These are phyloP conservation scores for Colossoma macropomum DNA, from an alignment of 2,113 vertebrate species.

Conservation along the genomic window DNA sequence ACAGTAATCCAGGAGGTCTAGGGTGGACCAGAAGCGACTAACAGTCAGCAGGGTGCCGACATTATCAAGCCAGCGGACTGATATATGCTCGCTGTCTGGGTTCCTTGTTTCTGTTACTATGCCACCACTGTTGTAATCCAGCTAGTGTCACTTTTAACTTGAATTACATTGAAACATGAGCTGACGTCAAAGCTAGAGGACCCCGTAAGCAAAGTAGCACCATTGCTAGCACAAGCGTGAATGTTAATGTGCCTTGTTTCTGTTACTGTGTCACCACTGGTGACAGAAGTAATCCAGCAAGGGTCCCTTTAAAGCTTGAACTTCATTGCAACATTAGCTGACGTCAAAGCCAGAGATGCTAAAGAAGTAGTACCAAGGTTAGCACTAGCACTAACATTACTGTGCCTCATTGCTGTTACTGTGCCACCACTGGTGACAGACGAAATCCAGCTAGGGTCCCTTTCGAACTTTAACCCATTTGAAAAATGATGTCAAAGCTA, in stretches of 20 bases:
- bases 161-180: neutral
- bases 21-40: no score
- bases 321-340: no score
- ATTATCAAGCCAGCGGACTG: no score
- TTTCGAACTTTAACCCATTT: slow-evolving; percentile 4
- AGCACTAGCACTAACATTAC: neutral
- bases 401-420: slow-evolving; percentile 7
- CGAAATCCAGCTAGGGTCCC: neutral
- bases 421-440: slow-evolving; percentile 9
- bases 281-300: neutral
- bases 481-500: neutral
- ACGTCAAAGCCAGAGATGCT: no score
- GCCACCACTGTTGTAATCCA: no score
- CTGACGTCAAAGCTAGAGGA: neutral
- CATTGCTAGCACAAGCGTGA: neutral
- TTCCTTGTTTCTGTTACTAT: no score
- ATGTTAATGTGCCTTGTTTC: neutral
- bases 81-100: no score
- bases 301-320: neutral
- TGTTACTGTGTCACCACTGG: neutral
- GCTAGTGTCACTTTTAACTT: neutral
- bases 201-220: slow-evolving; percentile 9
- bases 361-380: neutral
- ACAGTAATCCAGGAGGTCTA: no score
- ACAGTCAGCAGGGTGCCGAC: no score